Evolutionary conservation across 1,140 invertebrate genomes (phyloP).

Genomic region (Papilio polytes): DNA sequence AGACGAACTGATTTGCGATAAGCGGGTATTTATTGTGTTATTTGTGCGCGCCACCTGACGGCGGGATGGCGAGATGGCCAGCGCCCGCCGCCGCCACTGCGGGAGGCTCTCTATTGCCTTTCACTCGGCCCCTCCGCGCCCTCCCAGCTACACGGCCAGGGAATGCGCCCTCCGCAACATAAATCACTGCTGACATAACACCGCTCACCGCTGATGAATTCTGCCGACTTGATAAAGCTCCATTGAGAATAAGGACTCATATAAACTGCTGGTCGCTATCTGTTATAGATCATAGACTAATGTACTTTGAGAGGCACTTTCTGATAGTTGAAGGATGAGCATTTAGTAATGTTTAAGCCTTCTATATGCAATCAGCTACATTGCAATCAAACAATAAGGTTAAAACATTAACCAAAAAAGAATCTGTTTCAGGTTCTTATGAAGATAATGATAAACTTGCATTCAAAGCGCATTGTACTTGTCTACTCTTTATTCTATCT

Average conservation of each 20-base stretch:
- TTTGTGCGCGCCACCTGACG: slow-evolving; percentile 78
- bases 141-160: slow-evolving; percentile 59
- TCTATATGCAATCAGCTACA: neutral
- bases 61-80: slow-evolving; percentile 48
- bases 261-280: slow-evolving; percentile 9
- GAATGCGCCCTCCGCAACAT: slow-evolving; percentile 59
- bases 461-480: no score
- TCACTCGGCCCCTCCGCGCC: slow-evolving; percentile 56
- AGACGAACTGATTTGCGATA: slow-evolving; percentile 82
- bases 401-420: no score
- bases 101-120: slow-evolving; percentile 74
- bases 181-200: slow-evolving; percentile 69
- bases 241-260: slow-evolving; percentile 43
- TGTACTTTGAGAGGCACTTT: neutral
- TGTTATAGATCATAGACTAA: neutral
- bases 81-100: slow-evolving; percentile 59
- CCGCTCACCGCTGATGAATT: slow-evolving; percentile 68
- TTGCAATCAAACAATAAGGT: no score
- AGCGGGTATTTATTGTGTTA: slow-evolving; percentile 81
- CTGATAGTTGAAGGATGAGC: neutral
- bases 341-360: neutral
- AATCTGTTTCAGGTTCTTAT: no score
- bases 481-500: no score
- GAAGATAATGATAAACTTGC: no score
- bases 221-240: slow-evolving; percentile 54